Evolutionary conservation across 2,888 invertebrate species (phyloP).

Genomic region (Chironomus riparius): DNA sequence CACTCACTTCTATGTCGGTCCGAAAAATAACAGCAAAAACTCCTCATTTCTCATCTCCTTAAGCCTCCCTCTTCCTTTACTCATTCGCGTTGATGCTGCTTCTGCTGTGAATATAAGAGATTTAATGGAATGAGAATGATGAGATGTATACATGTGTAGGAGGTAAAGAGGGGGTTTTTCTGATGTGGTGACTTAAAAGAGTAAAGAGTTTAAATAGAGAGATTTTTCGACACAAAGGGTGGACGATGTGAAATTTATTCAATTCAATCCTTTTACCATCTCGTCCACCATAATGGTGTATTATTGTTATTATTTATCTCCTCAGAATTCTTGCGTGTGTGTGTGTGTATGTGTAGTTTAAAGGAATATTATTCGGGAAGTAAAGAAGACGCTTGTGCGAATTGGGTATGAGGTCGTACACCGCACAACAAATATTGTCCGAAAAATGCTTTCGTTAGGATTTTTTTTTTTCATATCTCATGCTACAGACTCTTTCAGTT

Average conservation of each 20-base stretch:
- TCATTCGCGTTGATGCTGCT: no score
- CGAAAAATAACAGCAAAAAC: no score
- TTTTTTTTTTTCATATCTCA: not conserved
- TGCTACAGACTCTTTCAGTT: not conserved
- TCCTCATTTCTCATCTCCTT: no score
- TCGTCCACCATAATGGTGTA: not conserved
- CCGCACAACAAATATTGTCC: slow-evolving; percentile 6
- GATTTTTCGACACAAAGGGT: not conserved
- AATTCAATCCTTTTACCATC: not conserved
- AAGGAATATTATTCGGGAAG: not conserved
- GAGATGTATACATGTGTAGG: not conserved
- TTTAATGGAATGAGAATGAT: not conserved
- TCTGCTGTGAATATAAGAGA: not conserved
- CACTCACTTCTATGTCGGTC: not conserved
- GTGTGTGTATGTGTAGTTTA: not conserved
- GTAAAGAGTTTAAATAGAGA: not conserved
- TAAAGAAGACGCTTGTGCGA: not conserved
- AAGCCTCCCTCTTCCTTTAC: no score
- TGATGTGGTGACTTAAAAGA: no score
- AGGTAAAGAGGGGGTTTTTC: not conserved
- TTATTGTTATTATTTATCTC: no score
- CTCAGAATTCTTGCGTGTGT: no score
- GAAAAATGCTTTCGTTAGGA: slow-evolving; percentile 7
- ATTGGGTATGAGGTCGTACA: not conserved
- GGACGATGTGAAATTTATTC: not conserved